Evolutionary conservation across 2,888 invertebrate species (phyloP), one percentile per base, ranked within the genome.

Genomic region (Oligia latruncula): DNA sequence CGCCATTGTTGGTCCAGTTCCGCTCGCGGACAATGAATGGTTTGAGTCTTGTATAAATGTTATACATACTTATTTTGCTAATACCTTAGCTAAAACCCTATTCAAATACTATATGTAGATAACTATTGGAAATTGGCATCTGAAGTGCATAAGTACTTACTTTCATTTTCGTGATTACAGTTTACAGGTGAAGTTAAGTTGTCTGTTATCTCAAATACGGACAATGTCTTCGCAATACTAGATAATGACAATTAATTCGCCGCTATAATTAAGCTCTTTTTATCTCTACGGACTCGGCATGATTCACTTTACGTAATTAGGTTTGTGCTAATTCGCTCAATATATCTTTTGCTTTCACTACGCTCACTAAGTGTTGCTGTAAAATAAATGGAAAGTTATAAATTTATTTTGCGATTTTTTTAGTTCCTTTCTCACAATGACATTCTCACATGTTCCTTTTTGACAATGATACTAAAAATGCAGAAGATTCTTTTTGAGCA

Each of bases 1-100:
- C 35, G 71, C 82, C 71, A 81, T 91, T 90, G 91, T 91, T 80
- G 74, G 64, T 29, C 78, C 49, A 74, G 78, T 83, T 83, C 78
- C 81, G 67, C 67, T 15, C 15, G 43, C 20, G n/a, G 66, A 87
- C 80, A 82, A 82, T 73, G 71, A 78, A 29, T 43, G 64, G 71
- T 85, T 80, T 78, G 77, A 84, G 70, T 71, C 64, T 67, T 74
- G 3, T 40, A 62, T 66, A 60, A 43, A 68, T 43, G 4, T 20
- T 40, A 75, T 71, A 82, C 55, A 35, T 75, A 73, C 55, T 46
- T 73, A 73, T 52, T n/a, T 82, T n/a, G 55, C 4, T 71, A 66
- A 62, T 70, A 67, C 71, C 65, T 49, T 15, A n/a, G 43, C 40
- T 67, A n/a, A 35, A 68, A 23, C 29, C 49, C 52, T 29, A 43